phyloP scores from a whole-genome alignment of 2,888 invertebrate genomes.

The Antheraea yamamai region DNA sequence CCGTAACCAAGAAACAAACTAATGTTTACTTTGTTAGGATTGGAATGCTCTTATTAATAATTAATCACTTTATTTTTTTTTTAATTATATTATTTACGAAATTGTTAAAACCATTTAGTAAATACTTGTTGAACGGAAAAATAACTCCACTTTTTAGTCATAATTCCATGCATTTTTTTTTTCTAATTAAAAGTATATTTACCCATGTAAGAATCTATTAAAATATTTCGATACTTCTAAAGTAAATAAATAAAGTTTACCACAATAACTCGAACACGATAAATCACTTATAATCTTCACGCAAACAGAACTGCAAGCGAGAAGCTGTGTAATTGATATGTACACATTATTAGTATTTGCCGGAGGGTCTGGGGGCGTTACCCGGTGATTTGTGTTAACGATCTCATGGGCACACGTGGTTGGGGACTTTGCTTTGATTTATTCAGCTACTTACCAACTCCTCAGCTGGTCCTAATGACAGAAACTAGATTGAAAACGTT shows the following conservation, averaged over 20 bases:
- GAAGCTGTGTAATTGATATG: conserved; percentile 43
- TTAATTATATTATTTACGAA: no score
- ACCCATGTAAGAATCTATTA: background rate
- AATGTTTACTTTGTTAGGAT: no score
- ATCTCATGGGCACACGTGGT: background rate
- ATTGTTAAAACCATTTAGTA: no score
- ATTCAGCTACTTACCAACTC: background rate
- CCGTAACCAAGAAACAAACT: no score
- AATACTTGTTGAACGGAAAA: no score
- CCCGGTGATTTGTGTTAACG: conserved; percentile 5
- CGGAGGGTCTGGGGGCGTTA: background rate
- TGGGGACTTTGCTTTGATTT: background rate
- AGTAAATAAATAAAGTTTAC: background rate
- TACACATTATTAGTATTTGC: conserved; percentile 29
- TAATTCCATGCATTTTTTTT: no score
- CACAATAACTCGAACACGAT: conserved; percentile 29
- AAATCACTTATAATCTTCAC: conserved; percentile 50
- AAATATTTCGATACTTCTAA: background rate
- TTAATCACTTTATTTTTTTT: no score
- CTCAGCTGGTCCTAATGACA: background rate
- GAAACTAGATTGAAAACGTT: no score
- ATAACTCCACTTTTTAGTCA: no score
- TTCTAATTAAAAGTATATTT: no score
- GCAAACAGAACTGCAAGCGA: conserved; percentile 47
- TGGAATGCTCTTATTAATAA: no score